These are phyloP conservation scores for Heteractis magnifica DNA, from an alignment of 92 coral and sea anemone genomes.

Conservation along the genomic window DNA sequence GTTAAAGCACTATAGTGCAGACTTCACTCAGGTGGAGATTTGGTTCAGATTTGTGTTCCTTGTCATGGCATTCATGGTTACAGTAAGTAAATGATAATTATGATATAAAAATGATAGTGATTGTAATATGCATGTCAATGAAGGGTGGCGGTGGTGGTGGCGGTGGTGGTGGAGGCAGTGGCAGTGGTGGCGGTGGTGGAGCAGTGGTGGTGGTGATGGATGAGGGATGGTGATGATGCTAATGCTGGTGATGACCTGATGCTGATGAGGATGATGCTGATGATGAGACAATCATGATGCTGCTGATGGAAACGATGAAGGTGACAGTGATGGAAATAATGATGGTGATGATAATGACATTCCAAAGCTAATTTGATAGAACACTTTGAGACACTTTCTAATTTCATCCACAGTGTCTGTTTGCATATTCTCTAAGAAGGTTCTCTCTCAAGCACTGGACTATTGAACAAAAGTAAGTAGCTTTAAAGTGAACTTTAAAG, in stretches of 20 bases:
- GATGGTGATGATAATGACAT: not conserved
- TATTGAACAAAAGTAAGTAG: constrained; percentile 91
- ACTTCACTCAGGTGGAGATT: constrained; percentile 91
- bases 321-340: not conserved
- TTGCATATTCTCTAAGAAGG: constrained; percentile 88
- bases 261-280: not conserved
- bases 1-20: constrained; percentile 88
- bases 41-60: constrained; percentile 99
- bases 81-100: constrained; percentile 60
- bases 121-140: too few relatives aligned
- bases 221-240: too few relatives aligned
- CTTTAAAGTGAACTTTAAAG: not conserved
- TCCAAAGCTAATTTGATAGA: not conserved
- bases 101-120: not conserved
- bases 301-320: not conserved
- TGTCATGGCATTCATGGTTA: constrained; percentile 90
- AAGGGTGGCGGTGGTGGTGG: too few relatives aligned
- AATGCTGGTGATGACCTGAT: too few relatives aligned
- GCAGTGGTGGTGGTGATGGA: too few relatives aligned
- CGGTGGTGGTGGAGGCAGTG: too few relatives aligned
- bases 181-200: too few relatives aligned
- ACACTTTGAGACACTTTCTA: not conserved
- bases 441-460: constrained; percentile 97
- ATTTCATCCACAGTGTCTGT: constrained; percentile 69
- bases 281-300: not conserved